These are phyloP conservation scores for Hermaeophaga mercurialis DNA, from an alignment of 2,888 invertebrate species.

Conservation along the genomic window DNA sequence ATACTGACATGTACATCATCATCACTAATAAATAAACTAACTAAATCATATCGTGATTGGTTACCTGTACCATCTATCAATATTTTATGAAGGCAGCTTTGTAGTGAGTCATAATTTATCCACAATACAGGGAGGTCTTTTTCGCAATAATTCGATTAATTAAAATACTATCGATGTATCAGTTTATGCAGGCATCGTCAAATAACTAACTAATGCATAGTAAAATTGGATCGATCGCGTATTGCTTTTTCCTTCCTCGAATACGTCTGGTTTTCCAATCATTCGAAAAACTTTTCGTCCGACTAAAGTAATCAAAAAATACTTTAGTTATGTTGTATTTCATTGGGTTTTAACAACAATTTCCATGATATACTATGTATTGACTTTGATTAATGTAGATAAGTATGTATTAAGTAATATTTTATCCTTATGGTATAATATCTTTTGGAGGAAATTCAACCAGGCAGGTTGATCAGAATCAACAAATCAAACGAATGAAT, in stretches of 20 bases:
- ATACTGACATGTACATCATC: background rate
- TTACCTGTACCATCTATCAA: slow-evolving; percentile 9
- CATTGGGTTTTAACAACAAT: too few relatives aligned
- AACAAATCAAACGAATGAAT: slow-evolving; percentile 12
- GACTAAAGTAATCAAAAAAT: too few relatives aligned
- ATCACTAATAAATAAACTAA: background rate
- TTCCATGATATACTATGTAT: background rate
- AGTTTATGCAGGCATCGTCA: too few relatives aligned
- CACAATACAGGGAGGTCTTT: slow-evolving; percentile 1
- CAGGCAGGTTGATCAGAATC: slow-evolving; percentile 1
- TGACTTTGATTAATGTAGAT: too few relatives aligned
- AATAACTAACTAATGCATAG: too few relatives aligned
- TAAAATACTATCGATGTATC: too few relatives aligned
- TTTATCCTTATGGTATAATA: background rate
- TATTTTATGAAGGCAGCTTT: slow-evolving; percentile 4
- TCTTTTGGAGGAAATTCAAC: slow-evolving; percentile 5
- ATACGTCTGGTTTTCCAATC: too few relatives aligned
- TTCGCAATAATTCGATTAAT: too few relatives aligned
- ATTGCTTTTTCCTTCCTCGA: too few relatives aligned
- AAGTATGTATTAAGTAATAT: slow-evolving; percentile 1
- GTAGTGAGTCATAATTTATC: background rate
- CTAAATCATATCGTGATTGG: slow-evolving; percentile 9
- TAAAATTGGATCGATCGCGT: too few relatives aligned
- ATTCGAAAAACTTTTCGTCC: too few relatives aligned
- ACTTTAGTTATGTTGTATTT: too few relatives aligned